These are phyloP conservation scores for Harlomillsia oculata DNA, from an alignment of 1,140 invertebrate genomes.

Conservation along the genomic window DNA sequence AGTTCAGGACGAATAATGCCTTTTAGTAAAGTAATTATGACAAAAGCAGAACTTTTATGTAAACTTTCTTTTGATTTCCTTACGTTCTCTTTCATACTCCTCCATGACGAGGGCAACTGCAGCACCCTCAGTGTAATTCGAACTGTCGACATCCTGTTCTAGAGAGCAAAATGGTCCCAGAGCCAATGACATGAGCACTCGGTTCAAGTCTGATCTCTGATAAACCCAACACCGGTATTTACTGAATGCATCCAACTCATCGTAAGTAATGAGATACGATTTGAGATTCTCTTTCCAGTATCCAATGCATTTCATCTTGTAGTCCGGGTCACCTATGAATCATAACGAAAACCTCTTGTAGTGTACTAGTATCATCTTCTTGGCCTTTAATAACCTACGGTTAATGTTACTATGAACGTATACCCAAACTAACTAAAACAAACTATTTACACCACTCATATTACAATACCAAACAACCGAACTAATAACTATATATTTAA, in stretches of 20 bases:
- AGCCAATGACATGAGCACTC: conserved; percentile 77
- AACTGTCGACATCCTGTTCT: conserved; percentile 79
- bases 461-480: too few species aligned
- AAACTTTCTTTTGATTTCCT: conserved; percentile 38
- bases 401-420: too few species aligned
- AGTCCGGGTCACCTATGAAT: conserved; percentile 76
- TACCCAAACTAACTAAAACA: too few species aligned
- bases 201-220: conserved; percentile 85
- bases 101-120: conserved; percentile 78
- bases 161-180: conserved; percentile 83
- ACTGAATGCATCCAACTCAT: conserved; percentile 88
- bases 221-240: conserved; percentile 97
- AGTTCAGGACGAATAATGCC: too few species aligned
- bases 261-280: conserved; percentile 93
- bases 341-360: too few species aligned
- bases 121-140: conserved; percentile 78
- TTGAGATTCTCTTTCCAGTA: conserved; percentile 97
- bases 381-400: too few species aligned
- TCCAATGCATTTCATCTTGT: conserved; percentile 92
- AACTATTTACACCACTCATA: too few species aligned
- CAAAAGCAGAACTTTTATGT: neutral
- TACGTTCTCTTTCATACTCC: conserved; percentile 83
- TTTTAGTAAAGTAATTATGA: neutral
- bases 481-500: too few species aligned
- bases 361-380: too few species aligned